Evolutionary conservation across 2,797 vertebrate genomes (phyloP).

Genomic region (Sternarchorhynchus goeldii): DNA sequence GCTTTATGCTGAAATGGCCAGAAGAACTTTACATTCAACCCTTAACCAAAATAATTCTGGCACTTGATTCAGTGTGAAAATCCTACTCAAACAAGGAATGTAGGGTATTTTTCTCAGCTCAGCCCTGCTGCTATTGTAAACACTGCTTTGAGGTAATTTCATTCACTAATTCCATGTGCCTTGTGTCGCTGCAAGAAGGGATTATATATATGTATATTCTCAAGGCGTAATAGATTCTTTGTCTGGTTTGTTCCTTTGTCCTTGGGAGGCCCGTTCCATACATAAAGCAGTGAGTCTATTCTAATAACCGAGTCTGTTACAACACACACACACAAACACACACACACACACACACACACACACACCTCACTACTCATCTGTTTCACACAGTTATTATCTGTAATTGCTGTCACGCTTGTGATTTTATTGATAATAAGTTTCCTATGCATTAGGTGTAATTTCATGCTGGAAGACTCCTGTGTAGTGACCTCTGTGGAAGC

Average conservation of each 20-base stretch:
- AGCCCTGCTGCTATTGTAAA: constrained; percentile 58
- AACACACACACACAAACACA: not conserved
- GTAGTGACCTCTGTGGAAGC: constrained; percentile 74
- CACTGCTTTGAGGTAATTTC: constrained; percentile 59
- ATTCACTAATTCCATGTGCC: constrained; percentile 55
- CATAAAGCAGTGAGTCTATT: constrained; percentile 69
- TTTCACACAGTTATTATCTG: constrained; percentile 78
- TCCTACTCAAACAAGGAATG: constrained; percentile 57
- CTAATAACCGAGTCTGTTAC: constrained; percentile 50
- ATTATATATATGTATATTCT: constrained; percentile 58
- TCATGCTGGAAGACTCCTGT: constrained; percentile 72
- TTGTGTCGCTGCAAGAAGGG: constrained; percentile 53
- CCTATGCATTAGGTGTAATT: constrained; percentile 77
- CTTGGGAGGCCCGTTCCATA: constrained; percentile 69
- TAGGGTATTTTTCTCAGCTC: constrained; percentile 55
- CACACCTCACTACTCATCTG: constrained; percentile 67
- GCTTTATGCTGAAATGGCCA: constrained; percentile 62
- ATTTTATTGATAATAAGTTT: constrained; percentile 83
- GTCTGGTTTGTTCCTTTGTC: constrained; percentile 72
- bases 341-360: constrained; percentile 37
- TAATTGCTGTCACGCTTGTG: constrained; percentile 79
- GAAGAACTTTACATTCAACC: constrained; percentile 55
- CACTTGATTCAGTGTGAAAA: constrained; percentile 62
- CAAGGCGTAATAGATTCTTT: constrained; percentile 72
- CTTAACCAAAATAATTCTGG: constrained; percentile 64